Evolutionary conservation across 2,113 vertebrate genomes (phyloP).

Genomic region (Lucifuga dentata): DNA sequence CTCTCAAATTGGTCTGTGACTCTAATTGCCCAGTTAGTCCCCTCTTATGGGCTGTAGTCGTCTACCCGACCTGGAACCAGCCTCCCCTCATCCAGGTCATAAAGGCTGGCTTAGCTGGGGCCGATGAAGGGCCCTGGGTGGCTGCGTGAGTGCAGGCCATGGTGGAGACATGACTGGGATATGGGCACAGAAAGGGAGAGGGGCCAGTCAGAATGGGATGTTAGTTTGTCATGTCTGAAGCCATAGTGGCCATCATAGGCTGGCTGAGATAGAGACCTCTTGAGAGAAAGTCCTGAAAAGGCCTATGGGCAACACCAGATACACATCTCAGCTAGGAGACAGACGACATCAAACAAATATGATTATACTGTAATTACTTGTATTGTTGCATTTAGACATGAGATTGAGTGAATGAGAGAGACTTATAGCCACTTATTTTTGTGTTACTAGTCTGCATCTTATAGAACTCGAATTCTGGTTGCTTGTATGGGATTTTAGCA

Average conservation of each 20-base stretch:
- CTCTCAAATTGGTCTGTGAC: conserved; percentile 81
- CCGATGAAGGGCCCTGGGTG: conserved; percentile 35
- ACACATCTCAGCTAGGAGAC: conserved; percentile 70
- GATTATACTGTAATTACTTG: conserved; percentile 37
- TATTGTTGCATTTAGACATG: conserved; percentile 32
- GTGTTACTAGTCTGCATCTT: conserved; percentile 32
- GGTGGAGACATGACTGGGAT: conserved; percentile 27
- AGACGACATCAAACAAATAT: conserved; percentile 62
- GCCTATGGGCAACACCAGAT: conserved; percentile 58
- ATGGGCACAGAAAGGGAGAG: conserved; percentile 8
- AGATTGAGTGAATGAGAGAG: conserved; percentile 32
- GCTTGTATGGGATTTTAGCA: conserved; percentile 26
- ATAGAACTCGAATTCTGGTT: conserved; percentile 26
- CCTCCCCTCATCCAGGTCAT: conserved; percentile 59
- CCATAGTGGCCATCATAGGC: conserved; percentile 9
- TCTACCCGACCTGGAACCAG: conserved; percentile 77
- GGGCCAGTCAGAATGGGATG: conserved; percentile 17
- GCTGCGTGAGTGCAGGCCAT: conserved; percentile 2
- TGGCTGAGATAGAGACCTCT: conserved; percentile 46
- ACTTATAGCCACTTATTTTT: conserved; percentile 23
- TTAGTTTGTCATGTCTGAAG: conserved; percentile 27
- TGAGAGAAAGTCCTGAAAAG: conserved; percentile 41
- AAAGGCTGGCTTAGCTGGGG: conserved; percentile 61
- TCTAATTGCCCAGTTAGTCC: conserved; percentile 83
- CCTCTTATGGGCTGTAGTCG: conserved; percentile 71